Evolutionary conservation across 1,140 invertebrate species (phyloP).

Genomic region (Listronotus oregonensis): DNA sequence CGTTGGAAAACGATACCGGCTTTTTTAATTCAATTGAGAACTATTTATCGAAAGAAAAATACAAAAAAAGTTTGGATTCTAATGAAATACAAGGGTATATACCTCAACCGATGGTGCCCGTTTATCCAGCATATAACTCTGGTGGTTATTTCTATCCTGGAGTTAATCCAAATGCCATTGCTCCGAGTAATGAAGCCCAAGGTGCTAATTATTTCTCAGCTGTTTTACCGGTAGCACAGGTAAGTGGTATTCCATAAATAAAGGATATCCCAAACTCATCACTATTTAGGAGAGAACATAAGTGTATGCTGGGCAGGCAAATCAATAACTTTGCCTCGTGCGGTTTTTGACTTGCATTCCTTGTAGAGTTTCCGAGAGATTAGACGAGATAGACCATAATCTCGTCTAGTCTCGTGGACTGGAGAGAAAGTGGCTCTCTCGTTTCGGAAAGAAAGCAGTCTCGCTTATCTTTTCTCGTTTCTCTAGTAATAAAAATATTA

Average conservation of each 20-base stretch:
- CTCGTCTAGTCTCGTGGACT: too few species aligned
- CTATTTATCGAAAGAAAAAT: neutral
- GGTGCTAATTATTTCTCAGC: conserved; percentile 24
- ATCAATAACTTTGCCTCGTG: too few species aligned
- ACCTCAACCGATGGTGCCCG: conserved; percentile 12
- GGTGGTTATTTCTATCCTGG: conserved; percentile 17
- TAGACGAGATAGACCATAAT: too few species aligned
- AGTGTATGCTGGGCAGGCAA: too few species aligned
- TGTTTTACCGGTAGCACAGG: conserved; percentile 28
- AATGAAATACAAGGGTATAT: conserved; percentile 21
- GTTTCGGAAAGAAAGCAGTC: too few species aligned
- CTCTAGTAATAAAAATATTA: too few species aligned
- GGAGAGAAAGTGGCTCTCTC: too few species aligned
- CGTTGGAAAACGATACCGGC: neutral
- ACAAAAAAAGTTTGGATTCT: neutral
- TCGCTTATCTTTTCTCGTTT: too few species aligned
- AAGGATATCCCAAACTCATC: too few species aligned
- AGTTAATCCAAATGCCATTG: conserved; percentile 15
- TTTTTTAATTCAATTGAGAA: conserved; percentile 1
- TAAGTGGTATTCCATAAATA: neutral
- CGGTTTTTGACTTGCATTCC: too few species aligned
- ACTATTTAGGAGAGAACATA: too few species aligned
- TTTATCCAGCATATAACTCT: conserved; percentile 10
- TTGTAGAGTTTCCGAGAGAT: too few species aligned
- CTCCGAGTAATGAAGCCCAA: conserved; percentile 5